A percentile compares a stretch with the other conserved stretches of the same genome.
Evolutionary conservation across 2,888 invertebrate species (phyloP).

Genomic region (Lamproptera curius): DNA sequence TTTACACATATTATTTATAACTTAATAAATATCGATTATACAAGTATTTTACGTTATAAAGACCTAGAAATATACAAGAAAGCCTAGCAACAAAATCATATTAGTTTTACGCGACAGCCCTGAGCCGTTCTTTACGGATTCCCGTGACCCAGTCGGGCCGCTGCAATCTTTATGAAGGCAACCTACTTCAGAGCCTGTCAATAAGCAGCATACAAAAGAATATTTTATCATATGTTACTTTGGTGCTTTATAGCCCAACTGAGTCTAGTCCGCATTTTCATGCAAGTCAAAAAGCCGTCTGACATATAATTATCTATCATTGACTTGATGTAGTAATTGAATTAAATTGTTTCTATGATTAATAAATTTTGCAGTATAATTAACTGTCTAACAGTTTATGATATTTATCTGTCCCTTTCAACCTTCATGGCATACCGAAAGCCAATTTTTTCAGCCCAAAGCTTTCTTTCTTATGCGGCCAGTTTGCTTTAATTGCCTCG

Average conservation of each 20-base stretch:
- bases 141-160: conserved; percentile 10
- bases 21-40: too few species aligned
- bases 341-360: not conserved
- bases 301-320: not conserved
- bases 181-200: conserved; percentile 6
- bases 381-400: too few species aligned
- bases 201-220: conserved; percentile 6
- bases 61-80: too few species aligned
- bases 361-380: not conserved
- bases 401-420: too few species aligned
- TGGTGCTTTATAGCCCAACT: not conserved
- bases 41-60: too few species aligned
- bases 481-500: too few species aligned
- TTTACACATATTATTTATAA: too few species aligned
- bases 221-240: not conserved
- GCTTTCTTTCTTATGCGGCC: too few species aligned
- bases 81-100: not conserved
- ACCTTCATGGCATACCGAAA: too few species aligned
- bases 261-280: not conserved
- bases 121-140: conserved; percentile 6
- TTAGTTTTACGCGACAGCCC: not conserved
- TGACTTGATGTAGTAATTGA: not conserved
- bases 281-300: not conserved
- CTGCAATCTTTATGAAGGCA: conserved; percentile 15
- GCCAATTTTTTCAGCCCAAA: too few species aligned